A percentile compares a stretch with the other conserved stretches of the same genome.
phyloP scores from a whole-genome alignment of 23 tunicate genomes.

The Styela plicata region DNA sequence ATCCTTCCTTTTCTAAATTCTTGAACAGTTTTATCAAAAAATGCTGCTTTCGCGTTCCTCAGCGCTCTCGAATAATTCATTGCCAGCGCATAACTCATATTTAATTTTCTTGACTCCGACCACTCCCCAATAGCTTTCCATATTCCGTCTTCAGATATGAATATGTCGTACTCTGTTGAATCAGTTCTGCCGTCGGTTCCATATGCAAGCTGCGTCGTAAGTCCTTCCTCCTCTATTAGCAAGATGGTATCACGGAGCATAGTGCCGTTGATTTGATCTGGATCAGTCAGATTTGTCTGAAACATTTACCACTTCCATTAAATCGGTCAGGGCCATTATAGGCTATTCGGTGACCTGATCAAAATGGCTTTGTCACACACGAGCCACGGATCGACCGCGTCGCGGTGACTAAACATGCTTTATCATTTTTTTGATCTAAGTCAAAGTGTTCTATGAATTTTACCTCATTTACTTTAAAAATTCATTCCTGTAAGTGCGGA shows the following conservation, averaged over 20 bases:
- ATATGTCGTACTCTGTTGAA: conserved; percentile 17
- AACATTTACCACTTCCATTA: too few relatives aligned
- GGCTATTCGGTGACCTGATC: too few relatives aligned
- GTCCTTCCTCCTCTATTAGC: conserved; percentile 11
- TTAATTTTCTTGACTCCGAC: conserved; percentile 12
- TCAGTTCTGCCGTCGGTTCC: conserved; percentile 17
- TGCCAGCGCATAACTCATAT: background rate
- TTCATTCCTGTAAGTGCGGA: too few relatives aligned
- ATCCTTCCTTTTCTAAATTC: background rate
- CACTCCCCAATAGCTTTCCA: conserved; percentile 52
- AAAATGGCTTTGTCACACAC: too few relatives aligned
- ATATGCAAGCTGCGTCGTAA: background rate
- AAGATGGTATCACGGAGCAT: conserved; percentile 25
- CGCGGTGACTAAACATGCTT: too few relatives aligned
- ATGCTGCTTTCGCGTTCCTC: background rate
- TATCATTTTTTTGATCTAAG: too few relatives aligned
- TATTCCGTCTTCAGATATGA: conserved; percentile 11
- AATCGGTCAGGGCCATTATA: too few relatives aligned
- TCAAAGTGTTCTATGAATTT: too few relatives aligned
- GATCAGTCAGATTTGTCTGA: background rate
- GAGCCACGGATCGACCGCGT: too few relatives aligned
- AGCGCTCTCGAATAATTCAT: conserved; percentile 19
- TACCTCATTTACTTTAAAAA: too few relatives aligned
- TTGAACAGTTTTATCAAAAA: background rate
- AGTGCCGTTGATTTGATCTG: conserved; percentile 1